Evolutionary conservation across 2,797 vertebrate species (phyloP).

Genomic region (Meda fulgida): DNA sequence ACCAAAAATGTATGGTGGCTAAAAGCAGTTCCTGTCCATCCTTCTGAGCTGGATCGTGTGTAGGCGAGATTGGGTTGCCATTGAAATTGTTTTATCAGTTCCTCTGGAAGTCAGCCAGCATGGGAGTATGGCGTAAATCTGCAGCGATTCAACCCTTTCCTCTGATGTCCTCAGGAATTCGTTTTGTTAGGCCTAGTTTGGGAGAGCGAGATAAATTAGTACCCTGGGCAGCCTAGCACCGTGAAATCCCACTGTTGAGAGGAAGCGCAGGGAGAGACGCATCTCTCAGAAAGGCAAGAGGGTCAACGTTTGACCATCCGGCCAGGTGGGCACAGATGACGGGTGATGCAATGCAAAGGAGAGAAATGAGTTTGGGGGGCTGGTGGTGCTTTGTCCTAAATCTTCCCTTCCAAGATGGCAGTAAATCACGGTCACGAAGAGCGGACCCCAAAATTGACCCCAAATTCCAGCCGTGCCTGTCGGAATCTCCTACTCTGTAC

Average conservation of each 20-base stretch:
- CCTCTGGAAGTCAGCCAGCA: constrained; percentile 66
- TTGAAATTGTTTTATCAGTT: constrained; percentile 70
- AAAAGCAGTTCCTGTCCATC: constrained; percentile 59
- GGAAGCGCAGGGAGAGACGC: background rate
- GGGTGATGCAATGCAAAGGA: constrained; percentile 44
- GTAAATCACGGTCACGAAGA: constrained; percentile 51
- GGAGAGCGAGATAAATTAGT: constrained; percentile 61
- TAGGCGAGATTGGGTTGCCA: constrained; percentile 68
- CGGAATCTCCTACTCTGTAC: constrained; percentile 16
- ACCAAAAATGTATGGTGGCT: constrained; percentile 68
- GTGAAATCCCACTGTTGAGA: constrained; percentile 24
- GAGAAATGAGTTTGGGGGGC: constrained; percentile 60
- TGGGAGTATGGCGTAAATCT: constrained; percentile 66
- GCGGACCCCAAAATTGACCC: no score
- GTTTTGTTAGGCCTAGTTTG: constrained; percentile 62
- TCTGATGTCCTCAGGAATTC: constrained; percentile 66
- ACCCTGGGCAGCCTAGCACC: constrained; percentile 40
- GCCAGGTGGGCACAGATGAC: constrained; percentile 54
- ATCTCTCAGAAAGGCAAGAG: constrained; percentile 53
- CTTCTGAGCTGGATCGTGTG: constrained; percentile 58
- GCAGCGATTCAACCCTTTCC: constrained; percentile 54
- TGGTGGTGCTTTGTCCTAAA: constrained; percentile 58
- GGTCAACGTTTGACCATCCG: background rate
- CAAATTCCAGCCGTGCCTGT: constrained; percentile 46
- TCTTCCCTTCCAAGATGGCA: constrained; percentile 41